These are phyloP conservation scores for Pluvianellus socialis DNA, from an alignment of 2,113 vertebrate genomes.

Conservation along the genomic window DNA sequence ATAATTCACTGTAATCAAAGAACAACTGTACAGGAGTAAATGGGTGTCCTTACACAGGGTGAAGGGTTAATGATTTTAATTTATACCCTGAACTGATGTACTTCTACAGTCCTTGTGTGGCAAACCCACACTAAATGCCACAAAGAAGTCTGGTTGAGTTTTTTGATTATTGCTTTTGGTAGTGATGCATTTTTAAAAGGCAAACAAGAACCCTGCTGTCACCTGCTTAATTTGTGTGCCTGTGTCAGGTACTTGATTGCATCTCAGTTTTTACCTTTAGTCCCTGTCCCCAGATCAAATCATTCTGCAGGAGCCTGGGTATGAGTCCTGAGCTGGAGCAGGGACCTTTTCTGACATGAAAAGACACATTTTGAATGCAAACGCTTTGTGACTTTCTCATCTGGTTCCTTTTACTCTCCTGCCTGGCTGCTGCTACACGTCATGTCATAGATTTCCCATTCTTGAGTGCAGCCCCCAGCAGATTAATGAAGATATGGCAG, in stretches of 20 bases:
- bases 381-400: not conserved
- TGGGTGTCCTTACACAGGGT: not conserved
- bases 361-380: not conserved
- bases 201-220: not conserved
- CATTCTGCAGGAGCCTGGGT: not conserved
- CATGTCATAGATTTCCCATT: not conserved
- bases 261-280: not conserved
- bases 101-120: not conserved
- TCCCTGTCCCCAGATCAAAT: not conserved
- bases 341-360: not conserved
- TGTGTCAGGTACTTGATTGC: accelerated
- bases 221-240: not conserved
- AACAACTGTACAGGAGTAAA: not conserved
- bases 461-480: not conserved
- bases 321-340: not conserved
- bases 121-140: not conserved
- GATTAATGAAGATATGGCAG: not conserved
- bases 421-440: not conserved
- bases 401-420: not conserved
- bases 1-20: not conserved
- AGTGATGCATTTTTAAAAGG: not conserved
- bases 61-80: not conserved
- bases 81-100: not conserved
- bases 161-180: not conserved
- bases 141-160: not conserved